phyloP scores from a whole-genome alignment of 2,888 invertebrate genomes.

The Megaustenia siamemsis region DNA sequence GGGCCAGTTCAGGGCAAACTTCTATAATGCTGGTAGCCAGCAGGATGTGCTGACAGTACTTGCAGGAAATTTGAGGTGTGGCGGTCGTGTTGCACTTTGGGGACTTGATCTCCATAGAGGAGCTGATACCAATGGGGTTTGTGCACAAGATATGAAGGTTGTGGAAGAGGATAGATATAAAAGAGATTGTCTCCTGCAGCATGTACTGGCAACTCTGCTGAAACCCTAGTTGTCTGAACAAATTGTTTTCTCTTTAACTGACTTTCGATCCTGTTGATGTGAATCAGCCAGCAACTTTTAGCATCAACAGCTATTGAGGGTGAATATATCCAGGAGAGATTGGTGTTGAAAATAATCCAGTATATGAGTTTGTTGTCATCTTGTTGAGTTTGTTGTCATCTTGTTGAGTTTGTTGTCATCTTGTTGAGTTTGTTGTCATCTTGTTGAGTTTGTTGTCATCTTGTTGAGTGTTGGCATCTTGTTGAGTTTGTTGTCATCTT shows the following conservation, averaged over 20 bases:
- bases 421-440: too few species aligned
- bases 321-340: too few species aligned
- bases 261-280: too few species aligned
- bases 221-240: not conserved
- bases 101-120: conserved; percentile 20
- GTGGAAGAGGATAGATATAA: conserved; percentile 34
- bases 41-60: conserved; percentile 18
- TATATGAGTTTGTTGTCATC: not conserved
- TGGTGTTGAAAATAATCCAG: too few species aligned
- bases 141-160: not conserved
- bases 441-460: too few species aligned
- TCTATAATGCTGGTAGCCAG: not conserved
- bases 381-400: too few species aligned
- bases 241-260: too few species aligned
- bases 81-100: conserved; percentile 32
- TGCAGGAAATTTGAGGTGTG: not conserved
- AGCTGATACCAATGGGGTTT: not conserved
- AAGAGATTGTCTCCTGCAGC: conserved; percentile 18
- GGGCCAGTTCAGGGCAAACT: not conserved
- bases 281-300: too few species aligned
- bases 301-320: too few species aligned
- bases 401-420: too few species aligned
- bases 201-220: not conserved
- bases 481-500: too few species aligned
- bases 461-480: too few species aligned